Conservation (phyloP, 2,797 vertebrate genomes). For the Mus minutoides region DNA sequence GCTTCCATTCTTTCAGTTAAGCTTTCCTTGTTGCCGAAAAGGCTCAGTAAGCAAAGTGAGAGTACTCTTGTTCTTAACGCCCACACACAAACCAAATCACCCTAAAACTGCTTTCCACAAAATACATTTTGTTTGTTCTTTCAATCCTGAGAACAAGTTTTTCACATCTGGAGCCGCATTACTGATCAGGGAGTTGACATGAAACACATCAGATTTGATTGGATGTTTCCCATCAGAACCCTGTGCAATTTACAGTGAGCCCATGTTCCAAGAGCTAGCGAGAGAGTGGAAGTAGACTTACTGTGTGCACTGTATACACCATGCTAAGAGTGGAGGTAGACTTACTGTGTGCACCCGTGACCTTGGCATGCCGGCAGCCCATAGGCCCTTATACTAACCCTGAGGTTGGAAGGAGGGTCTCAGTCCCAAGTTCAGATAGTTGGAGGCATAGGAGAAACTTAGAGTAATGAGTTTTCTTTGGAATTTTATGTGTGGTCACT, state of each 20-base stretch:
- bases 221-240: not conserved
- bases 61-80: not conserved
- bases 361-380: not conserved
- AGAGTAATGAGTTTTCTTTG: not conserved
- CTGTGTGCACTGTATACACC: too few species aligned
- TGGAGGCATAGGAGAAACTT: not conserved
- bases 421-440: not conserved
- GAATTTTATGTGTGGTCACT: not conserved
- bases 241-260: not conserved
- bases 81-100: not conserved
- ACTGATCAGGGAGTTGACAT: constrained; percentile 9
- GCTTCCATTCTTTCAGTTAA: not conserved
- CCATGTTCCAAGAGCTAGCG: not conserved
- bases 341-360: not conserved
- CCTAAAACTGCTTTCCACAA: constrained; percentile 34
- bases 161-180: constrained; percentile 13
- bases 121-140: not conserved
- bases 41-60: not conserved
- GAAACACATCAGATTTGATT: not conserved
- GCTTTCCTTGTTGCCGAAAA: not conserved
- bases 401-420: not conserved
- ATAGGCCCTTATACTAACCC: not conserved
- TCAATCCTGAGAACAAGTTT: not conserved
- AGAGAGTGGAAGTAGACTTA: not conserved
- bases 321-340: not conserved